A percentile compares a stretch with the other conserved stretches of the same genome.
These are phyloP conservation scores for Pantherophis guttatus DNA, from an alignment of 2,113 vertebrate genomes.

Conservation along the genomic window DNA sequence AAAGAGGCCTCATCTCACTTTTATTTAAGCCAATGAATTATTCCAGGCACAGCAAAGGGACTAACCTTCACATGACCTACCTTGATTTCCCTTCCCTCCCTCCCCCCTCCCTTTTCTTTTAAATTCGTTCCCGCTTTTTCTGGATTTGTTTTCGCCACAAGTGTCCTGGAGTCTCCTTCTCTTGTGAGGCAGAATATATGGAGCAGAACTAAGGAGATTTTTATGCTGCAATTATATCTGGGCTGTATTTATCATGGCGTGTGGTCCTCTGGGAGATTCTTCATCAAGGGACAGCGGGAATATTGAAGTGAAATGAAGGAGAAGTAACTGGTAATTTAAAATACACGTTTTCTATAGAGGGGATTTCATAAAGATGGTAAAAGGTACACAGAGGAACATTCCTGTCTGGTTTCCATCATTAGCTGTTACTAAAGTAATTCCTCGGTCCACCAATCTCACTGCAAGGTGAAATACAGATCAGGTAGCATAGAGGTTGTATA, in stretches of 20 bases:
- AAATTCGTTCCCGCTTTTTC: neutral
- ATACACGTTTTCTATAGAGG: neutral
- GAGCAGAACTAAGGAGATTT: neutral
- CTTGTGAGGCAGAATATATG: rapidly evolving
- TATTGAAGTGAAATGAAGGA: neutral
- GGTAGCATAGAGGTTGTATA: neutral
- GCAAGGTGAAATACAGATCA: neutral
- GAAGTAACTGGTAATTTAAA: neutral
- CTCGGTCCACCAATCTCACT: neutral
- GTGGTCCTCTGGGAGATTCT: neutral
- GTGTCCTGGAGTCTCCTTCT: neutral
- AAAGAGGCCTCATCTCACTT: neutral
- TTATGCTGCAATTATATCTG: neutral
- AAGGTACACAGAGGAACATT: neutral
- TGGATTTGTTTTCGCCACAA: neutral
- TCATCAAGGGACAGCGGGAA: neutral
- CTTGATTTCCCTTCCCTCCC: neutral
- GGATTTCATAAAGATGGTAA: neutral
- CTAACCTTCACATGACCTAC: neutral
- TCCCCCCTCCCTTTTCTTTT: neutral
- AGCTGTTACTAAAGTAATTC: neutral
- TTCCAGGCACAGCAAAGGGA: neutral
- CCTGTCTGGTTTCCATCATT: neutral
- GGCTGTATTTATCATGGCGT: neutral
- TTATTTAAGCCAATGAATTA: neutral